Base-by-base conservation (phyloP, 2,797 vertebrate species). In the Bradypus variegatus region DNA sequence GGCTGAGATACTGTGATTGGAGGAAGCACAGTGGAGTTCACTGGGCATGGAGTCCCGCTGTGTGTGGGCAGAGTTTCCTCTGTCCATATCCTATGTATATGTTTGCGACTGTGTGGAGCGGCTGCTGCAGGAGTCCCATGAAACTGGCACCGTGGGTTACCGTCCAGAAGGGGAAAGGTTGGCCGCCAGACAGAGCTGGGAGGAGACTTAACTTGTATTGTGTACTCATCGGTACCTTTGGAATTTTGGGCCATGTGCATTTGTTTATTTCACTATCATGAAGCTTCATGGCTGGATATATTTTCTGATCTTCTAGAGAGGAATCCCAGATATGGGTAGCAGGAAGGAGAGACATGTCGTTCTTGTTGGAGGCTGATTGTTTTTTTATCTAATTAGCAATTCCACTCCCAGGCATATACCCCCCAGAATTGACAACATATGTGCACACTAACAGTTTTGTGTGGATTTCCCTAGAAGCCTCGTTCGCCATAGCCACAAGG, bases 361-460 rank as follows among this genome's bases (percentile, higher is more conserved):
- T 94, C 94, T 94, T 77, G 12, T 79, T 76, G 83, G 65, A 78
- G 75, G 15, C 69, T 62, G 88, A 36, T 69, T 95, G 92, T 73
- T 7, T 93, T 82, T 83, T 73, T 7, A 94, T 82, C 83, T 2
- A 95, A 88, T 92, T 31, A 90, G 48, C 69, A 38, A 50, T 64
- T 31, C 33, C 31, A 53, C 23, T 29, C 5, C 25, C 16, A 14
- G 65, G 41, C 81, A 62, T 60, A 19, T 23, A 45, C 21, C 55
- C 23, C 7, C n/a, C 29, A 29, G 76, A 73, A 67, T 4, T 55
- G 41, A 38, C 62, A 73, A 55, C 84, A 73, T 55, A 67, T 50
- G 41, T 48, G 82, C 38, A 41, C 38, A 55, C 27, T 36, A 41
- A 89, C 45, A 6, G 8, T 10, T 14, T 38, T 21, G 19, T 8